Evolutionary conservation across 2,797 vertebrate genomes (phyloP), one percentile per base, ranked within the genome.

Genomic region (Heliangelus exortis): DNA sequence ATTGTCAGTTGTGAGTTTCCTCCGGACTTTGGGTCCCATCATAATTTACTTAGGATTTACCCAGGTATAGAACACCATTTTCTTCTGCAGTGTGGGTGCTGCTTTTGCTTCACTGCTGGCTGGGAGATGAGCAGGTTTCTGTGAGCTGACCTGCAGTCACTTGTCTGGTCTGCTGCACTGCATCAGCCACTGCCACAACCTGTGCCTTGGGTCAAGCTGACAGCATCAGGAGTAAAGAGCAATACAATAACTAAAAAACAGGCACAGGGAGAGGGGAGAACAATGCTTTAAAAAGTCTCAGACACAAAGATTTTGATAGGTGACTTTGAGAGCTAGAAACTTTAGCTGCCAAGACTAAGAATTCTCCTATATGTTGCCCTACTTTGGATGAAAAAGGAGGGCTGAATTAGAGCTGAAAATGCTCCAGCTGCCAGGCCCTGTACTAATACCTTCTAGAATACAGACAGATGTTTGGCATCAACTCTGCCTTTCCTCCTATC

Each of bases 31-130:
- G 17, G 16, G 54, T 54, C 57, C 53, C 47, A 39, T 10, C 22
- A 16, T 12, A 59, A 50, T 33, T 63, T 48, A 81, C 69, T 58
- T 67, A 10, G 4, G 53, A 63, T 45, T 17, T 57, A 16, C 6
- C 23, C 58, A 16, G 0, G 10, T 6, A 1, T 3, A 55, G 31
- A 12, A 73, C n/a, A 58, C 21, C 6, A 1, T 41, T 15, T 4
- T 33, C 18, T 57, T 18, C 4, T 5, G 78, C 67, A 55, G 61
- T 2, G 6, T 1, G 39, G n/a, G 53, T n/a, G 76, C 84, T 89
- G 69, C 21, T 25, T 4, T 4, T 14, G 39, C 77, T 43, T 39
- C 16, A 9, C 55, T 9, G 50, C 50, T 8, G 55, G 23, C 43
- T 72, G 59, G 2, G 5, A 45, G 43, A 43, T 13, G 61, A 67